These are phyloP conservation scores for Argyrosomus japonicus DNA, from an alignment of 2,113 vertebrate species.

Conservation along the genomic window DNA sequence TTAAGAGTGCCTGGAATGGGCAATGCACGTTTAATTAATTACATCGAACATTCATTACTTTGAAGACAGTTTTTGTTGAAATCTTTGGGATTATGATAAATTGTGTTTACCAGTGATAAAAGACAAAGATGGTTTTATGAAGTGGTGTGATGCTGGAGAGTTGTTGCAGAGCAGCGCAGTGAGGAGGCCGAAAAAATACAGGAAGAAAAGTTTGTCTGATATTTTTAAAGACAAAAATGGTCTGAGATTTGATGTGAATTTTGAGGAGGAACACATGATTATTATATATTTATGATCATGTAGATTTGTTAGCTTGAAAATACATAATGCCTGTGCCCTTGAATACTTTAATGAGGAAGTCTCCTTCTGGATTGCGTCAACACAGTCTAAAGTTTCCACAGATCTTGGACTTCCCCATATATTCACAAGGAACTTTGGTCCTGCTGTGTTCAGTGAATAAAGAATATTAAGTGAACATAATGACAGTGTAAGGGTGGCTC, in stretches of 20 bases:
- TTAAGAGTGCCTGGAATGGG: conserved; percentile 63
- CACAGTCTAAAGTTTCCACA: background rate
- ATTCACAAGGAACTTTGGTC: background rate
- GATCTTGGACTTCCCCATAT: background rate
- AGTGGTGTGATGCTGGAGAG: conserved; percentile 45
- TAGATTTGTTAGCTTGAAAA: background rate
- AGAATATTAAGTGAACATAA: background rate
- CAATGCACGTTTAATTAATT: conserved; percentile 75
- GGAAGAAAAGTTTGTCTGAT: background rate
- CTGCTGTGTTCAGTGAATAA: background rate
- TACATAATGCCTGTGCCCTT: background rate
- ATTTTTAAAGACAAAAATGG: background rate
- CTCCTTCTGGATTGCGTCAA: background rate
- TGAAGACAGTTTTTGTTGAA: conserved; percentile 75
- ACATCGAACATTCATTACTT: conserved; percentile 77
- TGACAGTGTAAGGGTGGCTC: background rate
- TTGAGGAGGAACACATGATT: background rate
- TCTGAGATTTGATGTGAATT: background rate
- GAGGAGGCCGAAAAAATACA: background rate
- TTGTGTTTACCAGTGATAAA: conserved; percentile 72
- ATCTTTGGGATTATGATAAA: conserved; percentile 79
- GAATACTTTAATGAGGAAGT: background rate
- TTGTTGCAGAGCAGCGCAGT: conserved; percentile 25
- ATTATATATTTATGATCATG: background rate
- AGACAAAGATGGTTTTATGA: conserved; percentile 54